Base-by-base conservation (phyloP, 1,140 invertebrate species). In the Drosophila kanapiae region DNA sequence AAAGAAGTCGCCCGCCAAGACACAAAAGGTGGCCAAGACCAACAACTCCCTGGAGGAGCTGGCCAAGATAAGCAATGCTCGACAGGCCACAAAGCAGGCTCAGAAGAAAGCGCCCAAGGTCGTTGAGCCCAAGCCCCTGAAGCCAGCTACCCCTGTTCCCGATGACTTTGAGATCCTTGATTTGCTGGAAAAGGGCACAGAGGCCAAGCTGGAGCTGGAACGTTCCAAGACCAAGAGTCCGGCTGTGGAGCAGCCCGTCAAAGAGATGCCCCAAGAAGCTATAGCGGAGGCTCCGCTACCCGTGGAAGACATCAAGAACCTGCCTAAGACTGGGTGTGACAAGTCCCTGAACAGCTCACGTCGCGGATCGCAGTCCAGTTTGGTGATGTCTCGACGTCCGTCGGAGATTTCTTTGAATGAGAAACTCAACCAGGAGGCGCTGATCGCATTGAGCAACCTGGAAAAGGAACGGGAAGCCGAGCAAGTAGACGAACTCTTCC, bases 321-420 rank as follows among this genome's bases (percentile, higher is more conserved):
- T 92, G 14, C 91, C 91, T 1, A 92, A 92, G 31, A 92, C 84
- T 0, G 91, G 91, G 1, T 92, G 91, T 47, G 91, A 92, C 18
- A 92, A 92, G 47, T 92, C 91, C 1, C 16, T 83, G 3, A 92
- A 60, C 54, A 80, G 49, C 42, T 92, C 91, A 4, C 75, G 91
- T 0, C 91, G 91, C 11, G 76, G 87, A 4, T 92, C 91, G 0
- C 83, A 91, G 51, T 59, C 76, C 16, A 92, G 91, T 61, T 27
- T 92, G 48, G 58, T 75, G 1, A 37, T 79, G 10, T 85, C 84
- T 1, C 59, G 84, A 3, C 69, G 84, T 6, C 69, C 70, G 18
- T 87, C 84, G 6, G 84, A 88, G 4, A 69, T 88, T 23, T 84
- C 84, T 0, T 27, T 87, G 1, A 84, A 70, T 1, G 84, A 87